Conservation (phyloP, 1,140 invertebrate genomes). For the Dinoponera quadriceps region DNA sequence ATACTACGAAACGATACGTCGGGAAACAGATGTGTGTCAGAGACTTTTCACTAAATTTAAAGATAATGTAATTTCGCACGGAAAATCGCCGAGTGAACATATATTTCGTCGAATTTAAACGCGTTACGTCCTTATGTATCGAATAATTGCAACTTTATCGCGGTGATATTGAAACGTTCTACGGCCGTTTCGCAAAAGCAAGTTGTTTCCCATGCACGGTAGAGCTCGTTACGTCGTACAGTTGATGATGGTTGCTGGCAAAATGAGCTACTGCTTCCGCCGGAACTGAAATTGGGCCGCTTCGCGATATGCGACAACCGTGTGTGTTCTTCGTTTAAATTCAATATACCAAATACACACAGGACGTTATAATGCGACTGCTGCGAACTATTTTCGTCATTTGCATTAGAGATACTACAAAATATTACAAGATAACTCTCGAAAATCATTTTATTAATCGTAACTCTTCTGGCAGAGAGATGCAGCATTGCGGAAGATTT, state of each 20-base stretch:
- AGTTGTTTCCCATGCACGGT: conserved; percentile 58
- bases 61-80: no score
- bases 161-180: conserved; percentile 8
- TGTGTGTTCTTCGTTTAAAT: conserved; percentile 54
- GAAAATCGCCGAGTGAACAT: no score
- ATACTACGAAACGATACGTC: neutral
- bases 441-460: neutral
- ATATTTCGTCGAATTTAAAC: no score
- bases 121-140: neutral
- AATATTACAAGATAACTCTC: neutral
- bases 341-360: neutral
- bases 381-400: conserved; percentile 1
- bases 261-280: conserved; percentile 63
- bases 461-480: neutral
- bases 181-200: conserved; percentile 1
- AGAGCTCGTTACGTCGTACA: conserved; percentile 30
- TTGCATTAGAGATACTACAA: neutral
- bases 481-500: conserved; percentile 1
- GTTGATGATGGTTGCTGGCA: conserved; percentile 50
- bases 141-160: neutral
- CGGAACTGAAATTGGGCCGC: conserved; percentile 71
- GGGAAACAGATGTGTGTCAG: no score
- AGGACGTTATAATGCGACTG: neutral
- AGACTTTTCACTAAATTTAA: conserved; percentile 14
- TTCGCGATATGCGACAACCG: conserved; percentile 33